Base-by-base conservation (phyloP, 2,797 vertebrate genomes). In the Coregonus ussuriensis region DNA sequence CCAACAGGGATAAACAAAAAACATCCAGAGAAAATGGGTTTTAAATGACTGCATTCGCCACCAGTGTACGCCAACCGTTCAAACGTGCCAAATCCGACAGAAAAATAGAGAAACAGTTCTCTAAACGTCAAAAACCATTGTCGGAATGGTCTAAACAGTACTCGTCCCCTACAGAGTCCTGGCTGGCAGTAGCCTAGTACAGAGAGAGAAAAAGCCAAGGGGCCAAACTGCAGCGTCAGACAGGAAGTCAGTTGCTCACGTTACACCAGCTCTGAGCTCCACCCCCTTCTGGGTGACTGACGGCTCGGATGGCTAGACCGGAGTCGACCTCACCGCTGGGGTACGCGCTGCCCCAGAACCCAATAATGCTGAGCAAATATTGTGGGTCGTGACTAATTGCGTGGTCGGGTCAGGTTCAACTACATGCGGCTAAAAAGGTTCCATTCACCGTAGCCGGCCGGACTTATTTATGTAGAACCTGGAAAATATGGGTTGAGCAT, bases 351-450 rank as follows among this genome's bases (percentile, higher is more conserved):
- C 59, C 59, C 82, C 79, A 82, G 82, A 88, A 90, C 81, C 81
- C 80, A 81, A 84, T 76, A 83, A 87, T 73, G 71, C 89, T 92
- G 87, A 82, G 88, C 88, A 94, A 94, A 94, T 91, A 93, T 93
- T 92, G 88, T 89, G 91, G 91, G 87, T 92, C 86, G 85, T 83
- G 82, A 89, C 88, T 92, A 93, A 94, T 89, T 89, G 91, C 87
- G 79, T 70, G 82, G 82, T 81, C 69, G 83, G 89, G 93, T 91
- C 91, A 91, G 79, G 81, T 91, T 93, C 85, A 90, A 90, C 89
- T 91, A 86, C 84, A 53, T 37, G 53, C 67, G 31, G 81, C 81
- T 89, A 84, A 91, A 91, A 91, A 87, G 87, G 79, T 71, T 75
- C 85, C 80, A 85, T 92, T 92, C 91, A 92, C 72, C 25, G 52